Conservation (phyloP, 2,113 vertebrate species). For the Melanostigma gelatinosum region DNA sequence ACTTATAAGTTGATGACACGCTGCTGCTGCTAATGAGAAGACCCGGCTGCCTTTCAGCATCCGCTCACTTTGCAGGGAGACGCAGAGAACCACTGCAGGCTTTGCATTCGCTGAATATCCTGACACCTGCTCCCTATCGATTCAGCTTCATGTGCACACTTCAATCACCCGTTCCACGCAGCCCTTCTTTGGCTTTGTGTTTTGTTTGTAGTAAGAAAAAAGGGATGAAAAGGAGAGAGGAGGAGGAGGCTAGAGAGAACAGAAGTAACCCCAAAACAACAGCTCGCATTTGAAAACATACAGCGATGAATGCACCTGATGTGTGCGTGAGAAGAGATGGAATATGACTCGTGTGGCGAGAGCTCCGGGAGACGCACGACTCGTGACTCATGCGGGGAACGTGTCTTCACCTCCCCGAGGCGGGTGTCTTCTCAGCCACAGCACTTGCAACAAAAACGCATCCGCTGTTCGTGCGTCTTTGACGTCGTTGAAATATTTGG, state of each 20-base stretch:
- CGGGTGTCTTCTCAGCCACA: neutral
- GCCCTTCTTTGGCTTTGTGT: no score
- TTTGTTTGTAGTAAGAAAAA: no score
- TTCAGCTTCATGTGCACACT: neutral
- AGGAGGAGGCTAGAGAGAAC: neutral
- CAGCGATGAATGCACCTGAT: neutral
- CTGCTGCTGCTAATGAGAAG: neutral
- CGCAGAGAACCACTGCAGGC: constrained; percentile 2
- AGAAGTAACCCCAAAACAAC: neutral
- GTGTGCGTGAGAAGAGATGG: constrained; percentile 20
- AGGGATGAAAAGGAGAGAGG: neutral
- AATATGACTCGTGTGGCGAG: neutral
- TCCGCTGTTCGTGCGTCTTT: neutral
- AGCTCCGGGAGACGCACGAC: constrained; percentile 4
- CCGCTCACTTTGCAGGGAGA: neutral
- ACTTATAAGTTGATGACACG: neutral
- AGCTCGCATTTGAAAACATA: neutral
- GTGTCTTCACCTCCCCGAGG: constrained; percentile 8
- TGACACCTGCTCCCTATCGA: neutral
- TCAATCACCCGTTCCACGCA: neutral
- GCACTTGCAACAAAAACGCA: neutral
- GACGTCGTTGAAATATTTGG: neutral
- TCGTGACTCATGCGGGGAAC: constrained; percentile 3
- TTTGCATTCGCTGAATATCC: neutral
- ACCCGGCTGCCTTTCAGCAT: neutral